Conservation (phyloP, 2,113 vertebrate genomes). For the Pelecanus crispus region DNA sequence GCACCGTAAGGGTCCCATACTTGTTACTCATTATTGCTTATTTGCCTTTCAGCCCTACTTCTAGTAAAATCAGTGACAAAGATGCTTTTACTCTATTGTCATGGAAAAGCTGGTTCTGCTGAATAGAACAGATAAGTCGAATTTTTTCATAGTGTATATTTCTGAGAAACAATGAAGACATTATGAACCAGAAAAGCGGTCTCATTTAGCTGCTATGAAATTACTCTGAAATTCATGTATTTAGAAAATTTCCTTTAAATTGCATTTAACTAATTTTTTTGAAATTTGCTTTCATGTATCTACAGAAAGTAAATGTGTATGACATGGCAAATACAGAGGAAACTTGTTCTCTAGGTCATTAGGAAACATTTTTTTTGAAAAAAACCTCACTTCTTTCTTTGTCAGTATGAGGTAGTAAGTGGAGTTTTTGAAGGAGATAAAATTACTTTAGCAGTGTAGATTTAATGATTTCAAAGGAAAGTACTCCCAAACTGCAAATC, state of each 20-base stretch:
- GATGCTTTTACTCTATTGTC: neutral
- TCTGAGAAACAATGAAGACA: neutral
- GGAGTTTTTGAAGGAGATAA: slow-evolving; percentile 54
- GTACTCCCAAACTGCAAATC: slow-evolving; percentile 60
- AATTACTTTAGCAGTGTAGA: slow-evolving; percentile 48
- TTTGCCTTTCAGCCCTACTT: neutral
- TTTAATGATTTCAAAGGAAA: slow-evolving; percentile 67
- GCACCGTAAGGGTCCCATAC: rapidly evolving
- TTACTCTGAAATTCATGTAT: neutral
- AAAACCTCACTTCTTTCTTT: neutral
- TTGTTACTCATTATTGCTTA: neutral
- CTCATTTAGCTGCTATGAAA: neutral
- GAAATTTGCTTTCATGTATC: neutral
- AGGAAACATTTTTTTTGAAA: slow-evolving; percentile 25
- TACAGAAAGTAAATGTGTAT: neutral
- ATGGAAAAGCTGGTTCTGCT: neutral
- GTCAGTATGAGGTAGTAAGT: slow-evolving; percentile 22
- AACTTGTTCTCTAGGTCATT: slow-evolving; percentile 42
- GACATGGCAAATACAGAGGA: neutral
- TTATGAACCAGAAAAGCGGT: neutral
- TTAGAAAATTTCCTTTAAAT: neutral
- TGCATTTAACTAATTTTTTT: neutral
- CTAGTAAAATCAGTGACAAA: neutral
- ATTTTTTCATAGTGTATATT: neutral
- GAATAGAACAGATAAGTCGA: neutral